phyloP scores from a whole-genome alignment of 92 coral and sea anemone genomes.

The Nematostella vectensis region DNA sequence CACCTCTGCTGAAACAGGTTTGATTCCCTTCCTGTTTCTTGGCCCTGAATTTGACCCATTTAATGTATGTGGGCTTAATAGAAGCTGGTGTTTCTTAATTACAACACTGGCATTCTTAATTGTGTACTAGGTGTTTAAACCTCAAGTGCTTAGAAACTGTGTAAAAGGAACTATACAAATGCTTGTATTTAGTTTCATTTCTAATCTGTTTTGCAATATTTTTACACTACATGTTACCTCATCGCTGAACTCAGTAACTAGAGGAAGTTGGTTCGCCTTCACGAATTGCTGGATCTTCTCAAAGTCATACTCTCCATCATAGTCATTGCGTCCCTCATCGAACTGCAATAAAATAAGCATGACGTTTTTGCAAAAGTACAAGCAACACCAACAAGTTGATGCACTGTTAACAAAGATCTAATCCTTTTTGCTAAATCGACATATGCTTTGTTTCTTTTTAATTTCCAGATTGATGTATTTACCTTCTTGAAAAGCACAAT shows the following conservation, averaged over 20 bases:
- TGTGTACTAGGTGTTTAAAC: too few relatives aligned
- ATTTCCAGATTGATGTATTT: neutral
- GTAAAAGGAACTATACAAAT: too few relatives aligned
- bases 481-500: conserved; percentile 94
- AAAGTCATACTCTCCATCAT: conserved; percentile 70
- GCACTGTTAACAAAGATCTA: neutral
- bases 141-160: too few relatives aligned
- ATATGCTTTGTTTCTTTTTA: neutral
- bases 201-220: too few relatives aligned
- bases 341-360: conserved; percentile 32
- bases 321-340: conserved; percentile 90
- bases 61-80: too few relatives aligned
- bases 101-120: too few relatives aligned
- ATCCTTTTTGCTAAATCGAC: neutral
- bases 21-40: too few relatives aligned
- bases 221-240: too few relatives aligned
- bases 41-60: too few relatives aligned
- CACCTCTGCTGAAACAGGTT: too few relatives aligned
- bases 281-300: conserved; percentile 75
- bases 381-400: conserved; percentile 2
- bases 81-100: too few relatives aligned
- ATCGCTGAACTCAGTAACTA: conserved; percentile 97
- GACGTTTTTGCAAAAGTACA: neutral
- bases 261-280: conserved; percentile 93
- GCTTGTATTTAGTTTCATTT: too few relatives aligned